Conservation (phyloP, 2,113 vertebrate species). For the Paramormyrops kingsleyae region DNA sequence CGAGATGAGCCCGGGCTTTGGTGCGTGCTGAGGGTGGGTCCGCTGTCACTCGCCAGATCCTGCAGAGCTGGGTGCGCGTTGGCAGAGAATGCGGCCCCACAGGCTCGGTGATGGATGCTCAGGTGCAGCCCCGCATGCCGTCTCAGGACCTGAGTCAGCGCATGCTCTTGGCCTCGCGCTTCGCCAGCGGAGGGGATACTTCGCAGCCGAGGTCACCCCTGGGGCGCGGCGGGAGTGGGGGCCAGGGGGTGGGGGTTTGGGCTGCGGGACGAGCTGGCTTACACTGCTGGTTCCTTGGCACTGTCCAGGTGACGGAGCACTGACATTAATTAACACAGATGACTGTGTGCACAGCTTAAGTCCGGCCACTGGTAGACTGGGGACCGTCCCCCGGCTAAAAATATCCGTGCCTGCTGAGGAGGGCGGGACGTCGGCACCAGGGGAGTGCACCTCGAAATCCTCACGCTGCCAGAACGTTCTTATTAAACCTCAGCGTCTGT, state of each 20-base stretch:
- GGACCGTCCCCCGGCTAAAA: conserved; percentile 25
- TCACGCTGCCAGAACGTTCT: background rate
- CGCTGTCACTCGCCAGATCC: background rate
- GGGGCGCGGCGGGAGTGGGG: background rate
- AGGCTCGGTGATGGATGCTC: background rate
- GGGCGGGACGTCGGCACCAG: background rate
- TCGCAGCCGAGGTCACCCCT: conserved; percentile 26
- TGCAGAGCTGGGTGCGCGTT: background rate
- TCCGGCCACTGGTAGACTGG: background rate
- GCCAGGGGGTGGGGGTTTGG: background rate
- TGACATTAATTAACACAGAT: conserved; percentile 36
- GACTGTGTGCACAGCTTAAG: conserved; percentile 16
- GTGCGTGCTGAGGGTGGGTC: background rate
- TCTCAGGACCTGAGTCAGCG: conserved; percentile 29
- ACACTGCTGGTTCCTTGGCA: background rate
- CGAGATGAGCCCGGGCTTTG: background rate
- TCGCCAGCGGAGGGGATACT: conserved; percentile 14
- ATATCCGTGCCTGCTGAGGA: background rate
- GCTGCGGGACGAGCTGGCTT: background rate
- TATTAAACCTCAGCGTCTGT: background rate
- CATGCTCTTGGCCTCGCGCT: conserved; percentile 2
- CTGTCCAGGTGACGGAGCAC: conserved; percentile 19
- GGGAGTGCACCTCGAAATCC: background rate
- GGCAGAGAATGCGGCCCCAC: background rate
- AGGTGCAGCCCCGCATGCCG: background rate